Evolutionary conservation across 1,140 invertebrate genomes (phyloP).

Genomic region (Hydropsyche tenuis): DNA sequence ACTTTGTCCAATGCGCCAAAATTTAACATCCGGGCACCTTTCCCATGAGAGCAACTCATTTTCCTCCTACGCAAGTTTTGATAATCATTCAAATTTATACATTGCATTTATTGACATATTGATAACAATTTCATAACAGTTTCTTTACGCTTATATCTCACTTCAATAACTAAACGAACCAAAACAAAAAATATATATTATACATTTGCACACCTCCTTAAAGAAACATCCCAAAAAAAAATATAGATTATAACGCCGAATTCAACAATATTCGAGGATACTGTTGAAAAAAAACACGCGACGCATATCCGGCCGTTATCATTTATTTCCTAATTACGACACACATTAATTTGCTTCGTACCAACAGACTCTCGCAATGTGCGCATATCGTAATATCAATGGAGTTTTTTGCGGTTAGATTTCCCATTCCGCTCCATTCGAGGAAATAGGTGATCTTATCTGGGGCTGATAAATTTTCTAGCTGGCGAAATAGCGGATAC

Average conservation of each 20-base stretch:
- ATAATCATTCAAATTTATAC: slow-evolving; percentile 42
- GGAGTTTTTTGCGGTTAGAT: slow-evolving; percentile 31
- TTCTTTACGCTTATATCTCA: no score
- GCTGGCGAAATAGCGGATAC: slow-evolving; percentile 14
- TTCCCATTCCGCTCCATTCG: background rate
- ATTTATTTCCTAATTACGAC: slow-evolving; percentile 25
- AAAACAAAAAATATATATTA: background rate
- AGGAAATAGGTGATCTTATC: slow-evolving; percentile 32
- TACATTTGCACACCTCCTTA: no score
- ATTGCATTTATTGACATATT: slow-evolving; percentile 21
- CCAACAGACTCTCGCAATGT: background rate
- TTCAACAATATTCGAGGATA: background rate
- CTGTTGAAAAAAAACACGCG: background rate
- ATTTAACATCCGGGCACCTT: slow-evolving; percentile 7
- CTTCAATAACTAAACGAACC: background rate
- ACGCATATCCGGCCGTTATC: slow-evolving; percentile 12
- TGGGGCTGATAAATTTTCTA: slow-evolving; percentile 16
- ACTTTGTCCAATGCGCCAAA: no score
- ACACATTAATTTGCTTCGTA: slow-evolving; percentile 14
- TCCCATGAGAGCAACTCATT: slow-evolving; percentile 34
- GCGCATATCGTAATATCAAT: background rate
- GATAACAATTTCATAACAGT: slow-evolving; percentile 24
- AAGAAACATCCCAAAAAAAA: no score
- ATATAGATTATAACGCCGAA: background rate
- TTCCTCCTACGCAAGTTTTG: slow-evolving; percentile 30